Evolutionary conservation across 1,140 invertebrate species (phyloP).

Genomic region (Spodoptera litura): DNA sequence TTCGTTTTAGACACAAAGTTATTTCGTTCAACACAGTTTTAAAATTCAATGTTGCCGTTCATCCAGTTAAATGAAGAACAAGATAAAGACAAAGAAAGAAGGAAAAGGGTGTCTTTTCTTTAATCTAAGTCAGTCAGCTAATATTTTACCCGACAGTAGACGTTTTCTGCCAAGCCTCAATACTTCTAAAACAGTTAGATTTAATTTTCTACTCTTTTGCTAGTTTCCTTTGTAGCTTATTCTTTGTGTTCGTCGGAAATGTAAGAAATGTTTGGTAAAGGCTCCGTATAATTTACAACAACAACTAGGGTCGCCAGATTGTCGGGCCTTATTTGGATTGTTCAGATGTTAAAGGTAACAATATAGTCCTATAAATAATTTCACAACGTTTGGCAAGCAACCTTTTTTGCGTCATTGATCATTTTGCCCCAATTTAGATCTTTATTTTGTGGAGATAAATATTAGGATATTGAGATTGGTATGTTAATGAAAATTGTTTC

Average conservation of each 20-base stretch:
- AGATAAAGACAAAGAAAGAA: background rate
- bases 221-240: slow-evolving; percentile 11
- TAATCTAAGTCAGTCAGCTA: background rate
- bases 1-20: too few relatives aligned
- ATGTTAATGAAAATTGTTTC: background rate
- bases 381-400: background rate
- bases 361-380: slow-evolving; percentile 17
- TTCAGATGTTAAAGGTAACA: slow-evolving; percentile 29
- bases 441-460: background rate
- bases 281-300: slow-evolving; percentile 17
- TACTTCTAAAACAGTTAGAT: slow-evolving; percentile 7
- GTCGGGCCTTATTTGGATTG: slow-evolving; percentile 6
- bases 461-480: background rate
- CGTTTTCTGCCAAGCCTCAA: background rate
- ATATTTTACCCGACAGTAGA: background rate
- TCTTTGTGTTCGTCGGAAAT: slow-evolving; percentile 1
- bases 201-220: slow-evolving; percentile 4
- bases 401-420: slow-evolving; percentile 25
- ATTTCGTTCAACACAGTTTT: too few relatives aligned
- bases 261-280: slow-evolving; percentile 9
- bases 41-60: too few relatives aligned
- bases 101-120: background rate
- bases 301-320: slow-evolving; percentile 10
- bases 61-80: background rate
- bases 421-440: background rate